phyloP scores from a whole-genome alignment of 2,113 vertebrate genomes.

The Serilophus lunatus region DNA sequence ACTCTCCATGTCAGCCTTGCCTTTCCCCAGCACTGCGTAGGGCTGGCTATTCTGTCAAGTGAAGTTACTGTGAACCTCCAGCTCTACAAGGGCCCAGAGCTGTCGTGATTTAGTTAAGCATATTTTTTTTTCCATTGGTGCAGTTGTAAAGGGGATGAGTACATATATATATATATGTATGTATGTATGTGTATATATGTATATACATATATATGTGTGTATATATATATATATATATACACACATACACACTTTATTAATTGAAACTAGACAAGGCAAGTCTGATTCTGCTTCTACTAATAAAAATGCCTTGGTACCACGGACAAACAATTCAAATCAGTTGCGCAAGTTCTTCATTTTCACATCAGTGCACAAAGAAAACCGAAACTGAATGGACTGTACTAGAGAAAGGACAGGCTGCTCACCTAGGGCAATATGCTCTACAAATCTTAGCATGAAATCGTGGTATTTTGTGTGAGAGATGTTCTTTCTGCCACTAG shows the following conservation, averaged over 20 bases:
- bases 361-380: not conserved
- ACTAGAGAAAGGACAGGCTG: not conserved
- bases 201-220: rapidly evolving
- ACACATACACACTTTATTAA: not conserved
- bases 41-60: not conserved
- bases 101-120: not conserved
- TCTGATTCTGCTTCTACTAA: not conserved
- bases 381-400: not conserved
- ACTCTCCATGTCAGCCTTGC: not conserved
- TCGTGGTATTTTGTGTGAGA: not conserved
- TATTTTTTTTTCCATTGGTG: not conserved
- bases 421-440: not conserved
- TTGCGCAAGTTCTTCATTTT: not conserved
- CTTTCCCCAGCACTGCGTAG: not conserved
- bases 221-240: rapidly evolving
- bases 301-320: not conserved
- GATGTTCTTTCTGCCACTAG: not conserved
- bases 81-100: not conserved
- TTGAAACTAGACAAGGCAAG: not conserved
- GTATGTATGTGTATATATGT: rapidly evolving
- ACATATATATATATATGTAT: too few species aligned
- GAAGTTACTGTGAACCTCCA: not conserved
- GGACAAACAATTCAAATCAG: rapidly evolving
- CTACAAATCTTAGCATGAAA: not conserved
- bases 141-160: not conserved